Percentiles rank a stretch among this genome's conserved stretches.
Conservation (phyloP, 2,797 vertebrate species). For the Peromyscus attwateri region DNA sequence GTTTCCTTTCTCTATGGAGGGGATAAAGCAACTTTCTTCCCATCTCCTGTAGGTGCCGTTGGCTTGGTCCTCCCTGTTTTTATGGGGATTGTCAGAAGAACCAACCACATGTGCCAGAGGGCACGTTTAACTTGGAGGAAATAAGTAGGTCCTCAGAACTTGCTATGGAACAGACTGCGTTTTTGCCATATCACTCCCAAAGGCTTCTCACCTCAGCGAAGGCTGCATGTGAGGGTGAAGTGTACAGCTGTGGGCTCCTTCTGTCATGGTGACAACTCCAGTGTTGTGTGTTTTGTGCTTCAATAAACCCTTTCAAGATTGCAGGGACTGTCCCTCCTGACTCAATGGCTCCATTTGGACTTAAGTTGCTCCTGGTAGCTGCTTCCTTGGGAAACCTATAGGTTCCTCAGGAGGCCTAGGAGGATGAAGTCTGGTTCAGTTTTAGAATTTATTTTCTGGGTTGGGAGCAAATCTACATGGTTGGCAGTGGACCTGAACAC, state of each 20-base stretch:
- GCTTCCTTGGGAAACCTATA: neutral
- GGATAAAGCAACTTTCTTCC: neutral
- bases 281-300: conserved; percentile 5
- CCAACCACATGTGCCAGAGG: neutral
- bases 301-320: conserved; percentile 35
- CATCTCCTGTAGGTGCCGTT: neutral
- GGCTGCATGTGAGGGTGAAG: neutral
- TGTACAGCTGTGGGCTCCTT: neutral
- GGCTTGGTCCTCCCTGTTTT: neutral
- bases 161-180: neutral
- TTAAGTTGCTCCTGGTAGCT: neutral
- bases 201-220: neutral
- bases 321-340: neutral
- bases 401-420: neutral
- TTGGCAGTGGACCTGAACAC: neutral
- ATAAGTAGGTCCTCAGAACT: neutral
- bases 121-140: neutral
- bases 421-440: neutral
- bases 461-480: neutral
- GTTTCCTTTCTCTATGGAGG: neutral
- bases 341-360: neutral
- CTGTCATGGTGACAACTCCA: neutral
- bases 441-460: neutral
- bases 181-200: neutral
- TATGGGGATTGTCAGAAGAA: neutral